Percentiles rank a stretch among this genome's conserved stretches.
phyloP scores from a whole-genome alignment of 1,140 invertebrate genomes.

The Bombus sibiricus region DNA sequence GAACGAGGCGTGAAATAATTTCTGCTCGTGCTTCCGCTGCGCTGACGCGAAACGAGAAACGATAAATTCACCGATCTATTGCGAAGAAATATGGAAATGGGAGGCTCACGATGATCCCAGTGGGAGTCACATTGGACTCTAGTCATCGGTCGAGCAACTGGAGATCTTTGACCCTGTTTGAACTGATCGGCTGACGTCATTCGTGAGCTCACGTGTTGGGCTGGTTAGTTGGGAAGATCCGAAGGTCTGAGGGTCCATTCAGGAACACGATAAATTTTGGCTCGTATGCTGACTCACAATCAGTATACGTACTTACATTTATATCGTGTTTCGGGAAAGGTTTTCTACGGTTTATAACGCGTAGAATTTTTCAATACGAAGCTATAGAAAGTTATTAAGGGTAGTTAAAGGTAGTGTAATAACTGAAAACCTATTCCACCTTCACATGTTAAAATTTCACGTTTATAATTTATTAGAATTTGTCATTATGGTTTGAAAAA shows the following conservation, averaged over 20 bases:
- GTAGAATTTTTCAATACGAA: no score
- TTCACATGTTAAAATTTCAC: no score
- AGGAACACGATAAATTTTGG: not conserved
- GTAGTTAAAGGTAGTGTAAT: no score
- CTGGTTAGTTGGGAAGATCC: not conserved
- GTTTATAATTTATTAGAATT: no score
- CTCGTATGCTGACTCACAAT: not conserved
- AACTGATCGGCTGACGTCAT: conserved; percentile 41
- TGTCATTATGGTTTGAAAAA: no score
- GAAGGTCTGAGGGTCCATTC: not conserved
- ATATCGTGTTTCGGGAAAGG: no score
- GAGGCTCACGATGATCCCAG: not conserved
- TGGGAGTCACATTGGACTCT: not conserved
- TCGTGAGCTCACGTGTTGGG: not conserved
- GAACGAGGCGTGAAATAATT: conserved; percentile 58
- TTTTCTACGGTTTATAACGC: no score
- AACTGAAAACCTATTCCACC: no score
- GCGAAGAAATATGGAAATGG: conserved; percentile 21
- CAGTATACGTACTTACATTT: no score
- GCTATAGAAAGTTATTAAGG: no score
- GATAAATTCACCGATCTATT: conserved; percentile 37
- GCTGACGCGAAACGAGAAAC: conserved; percentile 25
- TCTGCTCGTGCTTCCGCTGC: conserved; percentile 6
- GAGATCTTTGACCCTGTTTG: conserved; percentile 48
- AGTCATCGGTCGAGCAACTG: not conserved